These are phyloP conservation scores for Brachionus calyciflorus DNA, from an alignment of 1,140 invertebrate genomes.

Conservation along the genomic window DNA sequence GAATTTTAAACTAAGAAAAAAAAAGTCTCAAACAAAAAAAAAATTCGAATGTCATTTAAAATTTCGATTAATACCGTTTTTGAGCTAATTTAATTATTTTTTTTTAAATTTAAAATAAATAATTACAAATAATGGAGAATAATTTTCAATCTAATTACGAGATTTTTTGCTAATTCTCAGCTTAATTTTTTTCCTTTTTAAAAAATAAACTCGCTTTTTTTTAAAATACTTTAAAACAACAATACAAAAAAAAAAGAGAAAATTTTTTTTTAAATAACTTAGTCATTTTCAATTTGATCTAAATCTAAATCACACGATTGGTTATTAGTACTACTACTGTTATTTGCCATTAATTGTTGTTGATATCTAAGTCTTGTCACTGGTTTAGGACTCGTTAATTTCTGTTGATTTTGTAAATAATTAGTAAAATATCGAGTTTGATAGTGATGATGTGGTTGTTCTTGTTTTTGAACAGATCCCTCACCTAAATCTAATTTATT, in stretches of 20 bases:
- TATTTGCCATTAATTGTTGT: slow-evolving; percentile 6
- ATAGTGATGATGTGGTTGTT: slow-evolving; percentile 38
- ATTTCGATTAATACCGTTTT: too few relatives aligned
- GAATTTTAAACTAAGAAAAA: too few relatives aligned
- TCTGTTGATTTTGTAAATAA: slow-evolving; percentile 9
- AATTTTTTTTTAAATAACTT: too few relatives aligned
- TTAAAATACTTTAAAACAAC: background rate
- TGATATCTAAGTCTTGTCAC: slow-evolving; percentile 31
- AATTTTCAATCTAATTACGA: too few relatives aligned
- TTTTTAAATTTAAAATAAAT: too few relatives aligned
- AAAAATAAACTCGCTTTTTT: background rate
- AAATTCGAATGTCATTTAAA: too few relatives aligned
- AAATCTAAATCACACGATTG: slow-evolving; percentile 36
- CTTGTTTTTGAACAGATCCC: slow-evolving; percentile 32
- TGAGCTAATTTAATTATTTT: too few relatives aligned
- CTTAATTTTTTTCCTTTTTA: too few relatives aligned
- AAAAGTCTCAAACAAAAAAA: too few relatives aligned
- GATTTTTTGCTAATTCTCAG: too few relatives aligned
- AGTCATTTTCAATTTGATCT: slow-evolving; percentile 45
- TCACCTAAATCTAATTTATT: too few relatives aligned
- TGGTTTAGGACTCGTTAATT: background rate
- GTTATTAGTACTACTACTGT: slow-evolving; percentile 28
- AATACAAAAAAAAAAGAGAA: background rate
- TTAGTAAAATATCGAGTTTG: slow-evolving; percentile 37
- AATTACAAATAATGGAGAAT: too few relatives aligned